Evolutionary conservation across 2,113 vertebrate genomes (phyloP).

Genomic region (Serilophus lunatus): DNA sequence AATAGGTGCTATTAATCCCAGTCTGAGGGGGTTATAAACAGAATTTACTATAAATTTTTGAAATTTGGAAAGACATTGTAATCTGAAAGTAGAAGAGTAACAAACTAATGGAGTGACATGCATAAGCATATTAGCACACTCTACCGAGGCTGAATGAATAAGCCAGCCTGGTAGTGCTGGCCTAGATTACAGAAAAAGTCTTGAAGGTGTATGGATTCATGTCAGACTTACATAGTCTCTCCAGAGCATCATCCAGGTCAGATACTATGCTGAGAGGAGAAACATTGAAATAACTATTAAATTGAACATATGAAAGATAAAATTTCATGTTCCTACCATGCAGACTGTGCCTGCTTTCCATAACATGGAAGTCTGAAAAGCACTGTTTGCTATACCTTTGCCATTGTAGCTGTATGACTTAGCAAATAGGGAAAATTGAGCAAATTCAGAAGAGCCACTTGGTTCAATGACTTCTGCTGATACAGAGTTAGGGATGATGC

Average conservation of each 20-base stretch:
- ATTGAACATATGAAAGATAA: neutral
- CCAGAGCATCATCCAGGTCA: fast-evolving
- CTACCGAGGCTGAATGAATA: neutral
- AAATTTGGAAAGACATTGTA: neutral
- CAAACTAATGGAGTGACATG: neutral
- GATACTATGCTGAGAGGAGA: neutral
- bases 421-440: too few relatives aligned
- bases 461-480: neutral
- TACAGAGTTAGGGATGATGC: neutral
- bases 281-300: neutral
- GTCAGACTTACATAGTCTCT: neutral
- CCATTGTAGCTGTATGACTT: neutral
- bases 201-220: neutral
- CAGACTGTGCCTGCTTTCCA: neutral
- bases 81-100: neutral
- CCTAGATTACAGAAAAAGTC: neutral
- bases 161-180: neutral
- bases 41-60: neutral
- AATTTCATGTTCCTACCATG: neutral
- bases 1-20: neutral
- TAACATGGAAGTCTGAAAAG: neutral
- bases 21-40: neutral
- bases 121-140: neutral
- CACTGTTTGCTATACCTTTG: neutral
- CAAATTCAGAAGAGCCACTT: neutral